These are phyloP conservation scores for Drosophila meridionalis DNA, from an alignment of 2,888 invertebrate species.

Conservation along the genomic window DNA sequence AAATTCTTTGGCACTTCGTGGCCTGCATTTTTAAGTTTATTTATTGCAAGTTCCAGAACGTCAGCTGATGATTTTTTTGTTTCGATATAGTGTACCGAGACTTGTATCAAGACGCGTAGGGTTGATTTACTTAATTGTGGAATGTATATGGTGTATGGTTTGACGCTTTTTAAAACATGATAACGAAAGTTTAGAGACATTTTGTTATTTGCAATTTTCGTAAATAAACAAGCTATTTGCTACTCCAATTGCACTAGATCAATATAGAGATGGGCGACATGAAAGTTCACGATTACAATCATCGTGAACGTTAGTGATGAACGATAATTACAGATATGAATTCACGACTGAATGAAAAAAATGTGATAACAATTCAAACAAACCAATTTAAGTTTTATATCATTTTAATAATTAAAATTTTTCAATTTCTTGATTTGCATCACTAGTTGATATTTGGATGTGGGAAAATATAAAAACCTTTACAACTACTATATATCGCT, in stretches of 20 bases:
- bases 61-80: conserved; percentile 84
- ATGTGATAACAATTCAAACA: neutral
- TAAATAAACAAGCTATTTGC: neutral
- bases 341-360: neutral
- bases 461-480: conserved; percentile 6
- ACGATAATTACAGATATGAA: neutral
- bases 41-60: conserved; percentile 83
- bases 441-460: conserved; percentile 22
- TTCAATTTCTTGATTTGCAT: conserved; percentile 21
- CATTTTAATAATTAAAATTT: conserved; percentile 14
- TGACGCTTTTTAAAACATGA: conserved; percentile 80
- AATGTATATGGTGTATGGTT: conserved; percentile 82
- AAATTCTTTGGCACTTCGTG: conserved; percentile 85
- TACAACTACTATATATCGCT: conserved; percentile 15
- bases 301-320: conserved; percentile 16
- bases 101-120: conserved; percentile 84
- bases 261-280: conserved; percentile 20
- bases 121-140: conserved; percentile 84
- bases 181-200: conserved; percentile 84
- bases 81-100: conserved; percentile 85
- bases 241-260: conserved; percentile 16
- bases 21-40: conserved; percentile 84
- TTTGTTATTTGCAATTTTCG: conserved; percentile 13
- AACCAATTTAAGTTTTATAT: conserved; percentile 1
- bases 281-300: conserved; percentile 6